Base-by-base conservation (phyloP, 2,797 vertebrate species). In the Craterocephalus amniculus region DNA sequence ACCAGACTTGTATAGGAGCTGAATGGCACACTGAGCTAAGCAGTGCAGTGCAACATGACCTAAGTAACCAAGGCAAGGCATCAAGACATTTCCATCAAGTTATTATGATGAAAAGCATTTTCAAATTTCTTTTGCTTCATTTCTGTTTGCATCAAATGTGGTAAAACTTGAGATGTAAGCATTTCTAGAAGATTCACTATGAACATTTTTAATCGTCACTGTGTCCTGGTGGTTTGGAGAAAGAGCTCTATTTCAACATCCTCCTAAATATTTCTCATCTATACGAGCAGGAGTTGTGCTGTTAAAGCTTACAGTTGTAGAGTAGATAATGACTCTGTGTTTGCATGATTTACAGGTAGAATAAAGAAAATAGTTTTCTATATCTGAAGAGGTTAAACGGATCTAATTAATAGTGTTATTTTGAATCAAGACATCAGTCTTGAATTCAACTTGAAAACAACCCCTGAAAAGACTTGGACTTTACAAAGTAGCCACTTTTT, bases 401-500 rank as follows among this genome's bases (percentile, higher is more conserved):
- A 6, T 45, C 20, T 45, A 7, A 45, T 45, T 45, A 45, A 43
- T 2, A 43, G 13, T 14, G 38, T 16, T 16, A 16, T 40, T 40
- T 40, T 40, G 38, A 40, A 4, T 16, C 38, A 40, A 5, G 14
- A 16, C 3, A 16, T 40, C 38, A 38, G 36, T 38, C 36, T 14
- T 38, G 36, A 38, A 40, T 12, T 14, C 13, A 13, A 1, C 14
- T 14, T 40, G 36, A 18, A 18, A 45, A 45, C 40, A 20, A 45
- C 14, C 20, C 8, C 45, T 48, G n/a, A 48, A 48, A 48, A n/a
- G 18, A 45, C 43, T 20, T 45, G 40, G 20, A 10, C 22, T 72
- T 34, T 40, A 59, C 68, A 48, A 73, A 35, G 70, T 38, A 61
- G 27, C 48, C 57, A n/a, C 58, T 43, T 70, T 72, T 70, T 73